phyloP scores from a whole-genome alignment of 2,797 vertebrate species.

The Borostomias antarcticus region DNA sequence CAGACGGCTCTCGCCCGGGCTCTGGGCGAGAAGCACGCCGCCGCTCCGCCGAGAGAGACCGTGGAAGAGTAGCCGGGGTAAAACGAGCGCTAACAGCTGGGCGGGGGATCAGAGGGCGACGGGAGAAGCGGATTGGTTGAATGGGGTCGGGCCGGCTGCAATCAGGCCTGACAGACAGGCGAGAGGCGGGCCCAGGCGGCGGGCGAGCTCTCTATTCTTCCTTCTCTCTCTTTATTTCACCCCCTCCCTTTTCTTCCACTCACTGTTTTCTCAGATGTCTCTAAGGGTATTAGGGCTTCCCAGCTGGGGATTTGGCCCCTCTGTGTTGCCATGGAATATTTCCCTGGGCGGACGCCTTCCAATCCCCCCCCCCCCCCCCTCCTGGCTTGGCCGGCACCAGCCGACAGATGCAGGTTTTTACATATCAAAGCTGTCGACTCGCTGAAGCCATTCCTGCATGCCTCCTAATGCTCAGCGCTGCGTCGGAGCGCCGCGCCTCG shows the following conservation, averaged over 20 bases:
- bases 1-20: conserved; percentile 48
- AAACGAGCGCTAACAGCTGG: background rate
- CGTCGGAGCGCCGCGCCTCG: conserved; percentile 74
- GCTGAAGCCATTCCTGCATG: conserved; percentile 70
- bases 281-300: conserved; percentile 76
- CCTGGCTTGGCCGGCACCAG: conserved; percentile 58
- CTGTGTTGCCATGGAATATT: conserved; percentile 69
- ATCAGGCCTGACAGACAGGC: conserved; percentile 1
- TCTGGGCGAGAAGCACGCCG: background rate
- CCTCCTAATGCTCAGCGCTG: conserved; percentile 77
- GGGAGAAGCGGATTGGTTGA: too few relatives aligned
- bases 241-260: conserved; percentile 37
- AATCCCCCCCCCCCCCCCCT: conserved; percentile 57
- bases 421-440: conserved; percentile 79
- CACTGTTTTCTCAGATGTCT: conserved; percentile 59
- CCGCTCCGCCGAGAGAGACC: background rate
- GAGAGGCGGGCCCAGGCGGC: background rate
- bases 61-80: background rate
- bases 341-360: conserved; percentile 54
- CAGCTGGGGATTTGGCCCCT: conserved; percentile 72
- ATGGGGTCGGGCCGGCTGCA: too few relatives aligned
- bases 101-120: background rate
- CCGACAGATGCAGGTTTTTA: conserved; percentile 73
- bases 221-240: conserved; percentile 33
- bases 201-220: background rate